These are phyloP conservation scores for Acholoe squamosa DNA, from an alignment of 2,888 invertebrate species.

Conservation along the genomic window DNA sequence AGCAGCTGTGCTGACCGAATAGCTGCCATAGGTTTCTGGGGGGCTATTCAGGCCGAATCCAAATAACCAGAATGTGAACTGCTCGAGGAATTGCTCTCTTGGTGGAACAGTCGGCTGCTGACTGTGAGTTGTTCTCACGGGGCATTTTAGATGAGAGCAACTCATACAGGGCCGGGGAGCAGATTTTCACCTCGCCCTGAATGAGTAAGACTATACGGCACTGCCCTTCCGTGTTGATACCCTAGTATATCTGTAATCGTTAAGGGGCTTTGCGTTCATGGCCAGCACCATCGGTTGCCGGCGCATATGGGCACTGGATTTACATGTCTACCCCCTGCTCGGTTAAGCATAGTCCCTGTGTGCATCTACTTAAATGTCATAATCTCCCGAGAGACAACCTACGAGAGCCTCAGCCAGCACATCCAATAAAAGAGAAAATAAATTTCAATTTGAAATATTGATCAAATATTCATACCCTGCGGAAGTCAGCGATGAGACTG, in stretches of 20 bases:
- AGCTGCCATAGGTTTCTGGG: not conserved
- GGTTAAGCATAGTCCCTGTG: not conserved
- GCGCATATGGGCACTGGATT: constrained; percentile 35
- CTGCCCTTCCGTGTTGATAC: not conserved
- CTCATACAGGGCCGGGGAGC: too few species aligned
- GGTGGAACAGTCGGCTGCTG: too few species aligned
- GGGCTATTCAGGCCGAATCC: constrained; percentile 9
- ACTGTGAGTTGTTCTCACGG: too few species aligned
- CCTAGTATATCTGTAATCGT: constrained; percentile 27
- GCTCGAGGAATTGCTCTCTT: too few species aligned
- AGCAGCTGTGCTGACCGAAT: too few species aligned
- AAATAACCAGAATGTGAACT: not conserved
- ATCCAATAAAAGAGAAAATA: constrained; percentile 43
- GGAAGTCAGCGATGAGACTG: constrained; percentile 17
- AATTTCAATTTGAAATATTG: constrained; percentile 46
- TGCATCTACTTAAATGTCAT: not conserved
- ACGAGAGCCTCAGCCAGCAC: constrained; percentile 25
- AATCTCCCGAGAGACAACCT: not conserved
- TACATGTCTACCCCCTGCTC: constrained; percentile 25
- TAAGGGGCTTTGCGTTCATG: not conserved
- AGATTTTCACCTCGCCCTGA: not conserved
- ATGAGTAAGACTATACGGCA: not conserved
- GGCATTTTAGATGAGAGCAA: too few species aligned
- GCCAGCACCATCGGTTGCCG: not conserved
- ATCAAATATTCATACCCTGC: constrained; percentile 23